Evolutionary conservation across 2,113 vertebrate species (phyloP), one percentile per base, ranked within the genome.

Genomic region (Salvelinus namaycush): DNA sequence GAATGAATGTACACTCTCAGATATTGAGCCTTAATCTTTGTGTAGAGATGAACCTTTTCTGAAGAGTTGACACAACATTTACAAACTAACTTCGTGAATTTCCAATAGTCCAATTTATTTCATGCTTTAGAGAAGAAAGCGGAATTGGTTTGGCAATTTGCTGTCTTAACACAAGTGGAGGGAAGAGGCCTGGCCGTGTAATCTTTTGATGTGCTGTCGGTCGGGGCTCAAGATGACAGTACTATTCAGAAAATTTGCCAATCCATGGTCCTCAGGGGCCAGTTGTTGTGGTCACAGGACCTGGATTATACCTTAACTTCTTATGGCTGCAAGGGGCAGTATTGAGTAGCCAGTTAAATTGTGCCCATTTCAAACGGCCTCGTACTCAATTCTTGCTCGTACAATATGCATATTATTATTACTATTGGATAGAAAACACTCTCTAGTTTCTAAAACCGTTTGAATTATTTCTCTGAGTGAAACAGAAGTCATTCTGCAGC

Each of bases 251-350:
- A 93, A 92, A 94, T 94, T 90, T 78, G 85, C 87, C 49, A 79
- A 86, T 87, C 87, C 87, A 81, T 89, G 90, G 91, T 91, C 92
- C 92, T 87, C 79, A 67, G 89, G 91, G 89, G 88, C 86, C 82
- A 81, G 89, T 85, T 88, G 92, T 93, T 93, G 90, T 93, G 91
- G 92, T 94, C 93, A 92, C 82, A 91, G 83, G 91, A 91, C 89
- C 90, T 80, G 92, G 92, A 94, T 94, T 94, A 94, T 89, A 92
- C 91, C 93, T 93, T 93, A 93, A n/a, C n/a, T n/a, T n/a, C n/a
- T n/a, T n/a, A n/a, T n/a, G n/a, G n/a, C n/a, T n/a, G n/a, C n/a
- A n/a, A n/a, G n/a, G n/a, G n/a, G n/a, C n/a, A n/a, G n/a, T n/a
- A n/a, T n/a, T n/a, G n/a, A n/a, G n/a, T n/a, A n/a, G n/a, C n/a